These are phyloP conservation scores for Onthophagus sagittarius DNA, from an alignment of 2,888 invertebrate species.

Conservation along the genomic window DNA sequence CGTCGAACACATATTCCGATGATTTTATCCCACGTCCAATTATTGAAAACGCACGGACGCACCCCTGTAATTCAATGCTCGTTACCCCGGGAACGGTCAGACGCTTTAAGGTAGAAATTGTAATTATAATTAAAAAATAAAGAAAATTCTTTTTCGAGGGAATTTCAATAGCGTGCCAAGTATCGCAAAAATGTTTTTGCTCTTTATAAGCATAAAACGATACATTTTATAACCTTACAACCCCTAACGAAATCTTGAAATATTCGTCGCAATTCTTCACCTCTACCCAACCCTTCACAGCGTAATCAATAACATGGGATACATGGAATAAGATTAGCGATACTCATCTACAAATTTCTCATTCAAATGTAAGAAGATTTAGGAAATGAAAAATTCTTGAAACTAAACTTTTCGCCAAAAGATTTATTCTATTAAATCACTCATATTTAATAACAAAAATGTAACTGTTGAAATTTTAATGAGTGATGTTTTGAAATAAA, in stretches of 20 bases:
- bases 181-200: not conserved
- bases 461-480: no score
- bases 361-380: not conserved
- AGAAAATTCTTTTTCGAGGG: not conserved
- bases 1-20: not conserved
- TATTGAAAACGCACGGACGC: not conserved
- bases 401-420: not conserved
- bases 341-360: not conserved
- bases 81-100: not conserved
- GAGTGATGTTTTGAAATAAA: no score
- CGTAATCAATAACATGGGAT: not conserved
- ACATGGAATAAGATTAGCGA: not conserved
- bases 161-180: not conserved
- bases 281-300: not conserved
- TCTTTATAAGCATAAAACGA: not conserved
- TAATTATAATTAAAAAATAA: not conserved
- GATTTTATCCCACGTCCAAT: not conserved
- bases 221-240: not conserved
- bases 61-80: not conserved
- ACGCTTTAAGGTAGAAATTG: not conserved
- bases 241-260: not conserved
- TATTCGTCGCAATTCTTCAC: not conserved
- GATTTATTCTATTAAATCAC: not conserved
- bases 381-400: not conserved
- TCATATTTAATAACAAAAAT: no score